These are phyloP conservation scores for Abrostola tripartita DNA, from an alignment of 2,888 invertebrate species.

Conservation along the genomic window DNA sequence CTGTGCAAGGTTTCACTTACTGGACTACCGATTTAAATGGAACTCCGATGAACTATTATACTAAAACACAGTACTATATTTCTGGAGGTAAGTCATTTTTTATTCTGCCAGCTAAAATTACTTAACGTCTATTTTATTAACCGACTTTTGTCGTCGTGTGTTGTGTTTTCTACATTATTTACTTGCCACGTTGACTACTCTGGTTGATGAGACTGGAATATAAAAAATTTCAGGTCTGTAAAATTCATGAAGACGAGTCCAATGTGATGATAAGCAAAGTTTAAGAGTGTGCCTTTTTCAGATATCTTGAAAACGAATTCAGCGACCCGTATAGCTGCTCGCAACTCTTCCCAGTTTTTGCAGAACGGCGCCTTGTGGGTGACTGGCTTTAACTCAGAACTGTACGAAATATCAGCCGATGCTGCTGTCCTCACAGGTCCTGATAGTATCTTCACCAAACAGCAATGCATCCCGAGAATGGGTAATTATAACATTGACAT, in stretches of 20 bases:
- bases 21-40: background rate
- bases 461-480: slow-evolving; percentile 29
- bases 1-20: background rate
- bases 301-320: slow-evolving; percentile 11
- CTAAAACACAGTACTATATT: background rate
- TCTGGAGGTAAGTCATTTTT: background rate
- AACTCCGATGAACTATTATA: background rate
- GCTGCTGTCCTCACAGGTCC: slow-evolving; percentile 2
- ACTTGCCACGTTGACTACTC: background rate
- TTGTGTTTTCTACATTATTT: background rate
- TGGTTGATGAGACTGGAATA: background rate
- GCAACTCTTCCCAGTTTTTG: slow-evolving; percentile 10
- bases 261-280: background rate
- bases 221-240: too few relatives aligned
- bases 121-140: too few relatives aligned
- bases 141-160: too few relatives aligned
- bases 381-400: slow-evolving; percentile 14
- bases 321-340: slow-evolving; percentile 10
- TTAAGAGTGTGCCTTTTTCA: background rate
- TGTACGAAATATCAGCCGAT: slow-evolving; percentile 14
- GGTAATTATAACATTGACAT: slow-evolving; percentile 16
- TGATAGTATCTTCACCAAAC: slow-evolving; percentile 20
- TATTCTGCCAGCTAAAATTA: too few relatives aligned
- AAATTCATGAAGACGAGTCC: too few relatives aligned
- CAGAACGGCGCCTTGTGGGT: slow-evolving; percentile 24